phyloP scores from a whole-genome alignment of 2,797 vertebrate species.

The Clamator glandarius region DNA sequence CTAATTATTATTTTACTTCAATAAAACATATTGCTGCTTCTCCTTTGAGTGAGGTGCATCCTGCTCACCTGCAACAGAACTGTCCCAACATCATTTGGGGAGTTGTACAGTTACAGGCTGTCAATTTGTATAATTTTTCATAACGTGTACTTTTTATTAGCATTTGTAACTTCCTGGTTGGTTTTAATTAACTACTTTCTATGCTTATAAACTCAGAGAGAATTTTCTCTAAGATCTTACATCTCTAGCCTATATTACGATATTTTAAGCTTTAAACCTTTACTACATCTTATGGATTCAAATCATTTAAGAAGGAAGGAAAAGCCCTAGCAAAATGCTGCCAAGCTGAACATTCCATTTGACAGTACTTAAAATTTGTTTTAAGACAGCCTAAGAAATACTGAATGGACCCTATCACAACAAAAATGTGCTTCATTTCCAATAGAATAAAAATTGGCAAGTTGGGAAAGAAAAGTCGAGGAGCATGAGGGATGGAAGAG shows the following conservation, averaged over 20 bases:
- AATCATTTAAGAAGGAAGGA: constrained; percentile 5
- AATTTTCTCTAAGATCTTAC: constrained; percentile 67
- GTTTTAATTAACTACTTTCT: constrained; percentile 65
- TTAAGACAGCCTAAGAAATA: neutral
- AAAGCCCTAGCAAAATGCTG: neutral
- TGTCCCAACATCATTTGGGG: neutral
- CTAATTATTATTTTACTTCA: too few relatives aligned
- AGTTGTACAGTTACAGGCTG: neutral
- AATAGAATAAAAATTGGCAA: neutral
- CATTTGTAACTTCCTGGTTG: constrained; percentile 43
- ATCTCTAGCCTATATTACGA: constrained; percentile 41
- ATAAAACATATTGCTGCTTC: too few relatives aligned
- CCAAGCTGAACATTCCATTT: neutral
- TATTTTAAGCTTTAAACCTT: constrained; percentile 57
- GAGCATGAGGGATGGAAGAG: neutral
- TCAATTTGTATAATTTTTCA: constrained; percentile 5
- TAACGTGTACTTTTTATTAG: neutral
- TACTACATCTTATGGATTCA: constrained; percentile 46
- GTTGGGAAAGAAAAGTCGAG: neutral
- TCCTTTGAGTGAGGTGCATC: too few relatives aligned
- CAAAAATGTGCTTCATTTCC: neutral
- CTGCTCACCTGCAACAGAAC: neutral
- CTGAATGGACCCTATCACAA: neutral
- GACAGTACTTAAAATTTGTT: constrained; percentile 3
- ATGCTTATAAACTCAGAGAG: constrained; percentile 32